phyloP scores from a whole-genome alignment of 2,113 vertebrate genomes.

The Silurus meridionalis region DNA sequence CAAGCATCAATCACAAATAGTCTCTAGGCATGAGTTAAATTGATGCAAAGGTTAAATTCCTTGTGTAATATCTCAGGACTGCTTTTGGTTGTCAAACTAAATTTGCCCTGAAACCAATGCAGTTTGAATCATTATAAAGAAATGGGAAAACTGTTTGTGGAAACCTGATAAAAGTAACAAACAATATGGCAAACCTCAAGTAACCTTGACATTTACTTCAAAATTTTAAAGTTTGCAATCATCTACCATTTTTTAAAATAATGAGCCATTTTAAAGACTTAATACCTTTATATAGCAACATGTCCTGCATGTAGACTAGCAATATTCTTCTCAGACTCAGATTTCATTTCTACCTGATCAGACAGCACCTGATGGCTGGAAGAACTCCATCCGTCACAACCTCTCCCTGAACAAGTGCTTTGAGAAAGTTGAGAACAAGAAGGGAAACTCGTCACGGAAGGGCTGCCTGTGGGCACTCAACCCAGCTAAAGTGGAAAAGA shows the following conservation, averaged over 20 bases:
- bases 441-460: constrained; percentile 85
- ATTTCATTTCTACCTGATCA: constrained; percentile 57
- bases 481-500: constrained; percentile 93
- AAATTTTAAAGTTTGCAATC: neutral
- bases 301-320: neutral
- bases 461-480: constrained; percentile 96
- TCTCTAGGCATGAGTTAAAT: neutral
- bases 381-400: constrained; percentile 98
- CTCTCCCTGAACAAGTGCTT: constrained; percentile 98
- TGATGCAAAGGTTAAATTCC: constrained; percentile 23
- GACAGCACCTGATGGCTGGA: constrained; percentile 98
- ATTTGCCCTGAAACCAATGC: neutral
- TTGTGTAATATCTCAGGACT: constrained; percentile 15
- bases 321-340: constrained; percentile 6
- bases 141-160: neutral
- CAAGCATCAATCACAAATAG: constrained; percentile 11
- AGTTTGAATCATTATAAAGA: neutral
- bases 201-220: neutral
- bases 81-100: constrained; percentile 9
- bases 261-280: neutral
- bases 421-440: constrained; percentile 96
- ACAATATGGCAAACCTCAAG: neutral
- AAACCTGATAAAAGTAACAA: neutral
- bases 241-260: neutral
- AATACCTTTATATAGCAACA: neutral